These are phyloP conservation scores for Okamejei kenojei DNA, from an alignment of 2,797 vertebrate genomes.

Conservation along the genomic window DNA sequence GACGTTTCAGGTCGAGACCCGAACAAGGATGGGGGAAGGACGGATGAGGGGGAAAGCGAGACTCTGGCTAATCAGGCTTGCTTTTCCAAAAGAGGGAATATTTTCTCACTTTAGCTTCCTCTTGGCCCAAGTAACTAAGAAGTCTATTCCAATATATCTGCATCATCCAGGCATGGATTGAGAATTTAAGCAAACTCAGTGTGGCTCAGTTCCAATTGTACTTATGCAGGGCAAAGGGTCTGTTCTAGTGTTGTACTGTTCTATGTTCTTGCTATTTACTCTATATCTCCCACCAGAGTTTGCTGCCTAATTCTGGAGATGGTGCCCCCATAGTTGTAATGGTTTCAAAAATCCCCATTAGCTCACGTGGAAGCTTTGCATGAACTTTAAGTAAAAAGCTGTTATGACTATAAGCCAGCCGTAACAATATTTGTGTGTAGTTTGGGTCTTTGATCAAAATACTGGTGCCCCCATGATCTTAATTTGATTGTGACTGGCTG, in stretches of 20 bases:
- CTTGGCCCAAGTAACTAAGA: not conserved
- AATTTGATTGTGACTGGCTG: not conserved
- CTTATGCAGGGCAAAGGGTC: too few species aligned
- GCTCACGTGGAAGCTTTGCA: not conserved
- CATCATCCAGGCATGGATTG: not conserved
- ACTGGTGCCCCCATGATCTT: not conserved
- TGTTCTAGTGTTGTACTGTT: too few species aligned
- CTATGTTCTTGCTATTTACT: too few species aligned
- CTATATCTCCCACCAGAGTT: too few species aligned
- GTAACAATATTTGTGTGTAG: not conserved
- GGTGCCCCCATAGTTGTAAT: not conserved
- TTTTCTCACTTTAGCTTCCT: not conserved
- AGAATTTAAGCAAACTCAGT: not conserved
- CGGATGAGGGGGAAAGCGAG: not conserved
- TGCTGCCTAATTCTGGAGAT: not conserved
- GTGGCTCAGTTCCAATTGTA: not conserved
- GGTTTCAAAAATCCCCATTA: not conserved
- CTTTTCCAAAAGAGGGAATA: not conserved
- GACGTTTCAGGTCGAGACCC: too few species aligned
- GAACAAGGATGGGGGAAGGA: too few species aligned
- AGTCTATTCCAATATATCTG: not conserved
- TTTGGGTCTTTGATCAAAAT: not conserved
- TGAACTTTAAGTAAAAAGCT: not conserved
- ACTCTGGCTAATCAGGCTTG: slow-evolving; percentile 41
- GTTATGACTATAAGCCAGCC: not conserved